Evolutionary conservation across 2,797 vertebrate genomes (phyloP), one percentile per base, ranked within the genome.

Genomic region (Chrosomus eos): DNA sequence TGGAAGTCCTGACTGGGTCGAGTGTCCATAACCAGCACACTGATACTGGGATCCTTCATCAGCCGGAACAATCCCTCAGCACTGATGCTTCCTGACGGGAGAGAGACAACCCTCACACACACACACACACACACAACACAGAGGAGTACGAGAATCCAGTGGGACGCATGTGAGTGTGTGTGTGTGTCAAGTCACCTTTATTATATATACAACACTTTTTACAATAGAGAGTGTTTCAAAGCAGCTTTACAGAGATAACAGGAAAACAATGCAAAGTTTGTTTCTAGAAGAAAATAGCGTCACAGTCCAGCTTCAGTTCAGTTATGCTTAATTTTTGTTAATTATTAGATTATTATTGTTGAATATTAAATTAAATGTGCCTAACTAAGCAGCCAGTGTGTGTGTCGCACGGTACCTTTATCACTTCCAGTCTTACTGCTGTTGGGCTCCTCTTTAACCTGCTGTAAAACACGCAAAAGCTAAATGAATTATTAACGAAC

Each of bases 21-120:
- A 40, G 97, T 95, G 87, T 99, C 98, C 98, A 99, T 98, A 88
- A 99, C 96, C 83, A 99, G 95, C 83, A 97, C 67, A 72, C 95
- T 94, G 58, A 95, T 96, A 3, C 88, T 94, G 90, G 95, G 93
- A 91, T 99, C 97, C 31, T 92, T 96, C 95, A 99, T 97, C 97
- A 99, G 96, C 74, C 94, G 91, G 88, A 96, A 99, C 31, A 99
- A 94, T 82, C 95, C 96, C 93, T 98, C 97, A 19, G 97, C 96
- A 21, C 96, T 96, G 88, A 99, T 84, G 48, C 96, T 91, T 84
- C 97, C 94, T 94, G 66, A 23, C 21, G 19, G 5, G 64, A 74
- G 19, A 26, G 10, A 36, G 13, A 71, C 84, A 64, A 6, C 10
- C n/a, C 18, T 36, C 14, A 53, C 53, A 28, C 33, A 74, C 43